Evolutionary conservation across 2,113 vertebrate species (phyloP).

Genomic region (Rhinogobius similis): DNA sequence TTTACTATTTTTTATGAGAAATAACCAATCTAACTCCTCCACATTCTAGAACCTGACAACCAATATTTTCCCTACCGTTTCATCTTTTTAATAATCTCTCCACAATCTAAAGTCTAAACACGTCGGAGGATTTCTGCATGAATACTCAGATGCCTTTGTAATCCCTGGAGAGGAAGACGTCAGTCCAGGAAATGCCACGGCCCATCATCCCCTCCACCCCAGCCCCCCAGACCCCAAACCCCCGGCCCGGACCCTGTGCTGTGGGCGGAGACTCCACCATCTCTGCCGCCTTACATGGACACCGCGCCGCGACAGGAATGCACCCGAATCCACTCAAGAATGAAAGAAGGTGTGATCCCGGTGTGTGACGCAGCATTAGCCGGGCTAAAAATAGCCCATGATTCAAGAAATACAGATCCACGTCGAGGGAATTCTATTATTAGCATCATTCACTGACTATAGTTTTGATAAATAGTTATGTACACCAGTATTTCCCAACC

Average conservation of each 20-base stretch:
- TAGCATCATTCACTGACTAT: too few relatives aligned
- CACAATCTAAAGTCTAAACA: not conserved
- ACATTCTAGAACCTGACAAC: too few relatives aligned
- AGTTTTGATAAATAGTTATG: too few relatives aligned
- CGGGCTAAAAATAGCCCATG: not conserved
- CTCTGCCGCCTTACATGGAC: constrained; percentile 24
- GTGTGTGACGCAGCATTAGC: not conserved
- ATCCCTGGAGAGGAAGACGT: constrained; percentile 30
- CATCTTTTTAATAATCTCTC: too few relatives aligned
- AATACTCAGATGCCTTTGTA: constrained; percentile 33
- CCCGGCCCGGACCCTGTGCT: constrained; percentile 16
- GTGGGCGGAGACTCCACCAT: constrained; percentile 4
- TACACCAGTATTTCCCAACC: too few relatives aligned
- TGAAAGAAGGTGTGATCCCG: not conserved
- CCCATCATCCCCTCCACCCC: constrained; percentile 1
- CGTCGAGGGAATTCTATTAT: too few relatives aligned
- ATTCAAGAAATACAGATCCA: not conserved
- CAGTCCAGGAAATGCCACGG: constrained; percentile 64
- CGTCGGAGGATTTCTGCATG: not conserved
- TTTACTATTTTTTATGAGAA: too few relatives aligned
- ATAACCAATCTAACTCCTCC: too few relatives aligned
- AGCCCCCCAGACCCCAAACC: constrained; percentile 1
- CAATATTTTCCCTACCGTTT: too few relatives aligned
- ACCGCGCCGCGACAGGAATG: constrained; percentile 14
- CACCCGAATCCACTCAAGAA: not conserved